Base-by-base conservation (phyloP, 1,140 invertebrate species). In the Macrostomum lignano region DNA sequence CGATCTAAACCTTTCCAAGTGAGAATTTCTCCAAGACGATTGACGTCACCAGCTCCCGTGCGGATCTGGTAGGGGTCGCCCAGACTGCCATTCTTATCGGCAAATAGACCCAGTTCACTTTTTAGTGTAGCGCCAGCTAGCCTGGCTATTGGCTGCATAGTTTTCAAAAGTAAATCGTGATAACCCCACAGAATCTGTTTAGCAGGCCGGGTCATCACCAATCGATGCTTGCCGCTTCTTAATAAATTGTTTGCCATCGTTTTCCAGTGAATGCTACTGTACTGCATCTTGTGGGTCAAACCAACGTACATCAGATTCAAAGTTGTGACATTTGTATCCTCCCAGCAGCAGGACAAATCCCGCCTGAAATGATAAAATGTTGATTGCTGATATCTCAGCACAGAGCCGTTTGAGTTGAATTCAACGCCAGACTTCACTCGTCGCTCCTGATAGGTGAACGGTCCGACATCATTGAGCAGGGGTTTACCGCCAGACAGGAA, bases 401-500 rank as follows among this genome's bases (percentile, higher is more conserved):
- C 44, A 2, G 52, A 55, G 15, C 39, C 45, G 31, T 55, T 52
- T 13, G 44, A 22, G 28, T 43, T 36, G 35, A 48, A 55, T 14
- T 31, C 46, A 1, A 58, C 43, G 29, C 57, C 45, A 1, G 44
- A 23, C 42, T 60, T 60, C 19, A 44, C 20, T 33, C 47, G 39
- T 15, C 40, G 32, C 33, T 57, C 51, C 21, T 46, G 44, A 43
- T 58, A 61, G 4, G 52, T 48, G 41, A 75, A 82, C 2, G 78
- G 77, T 2, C 76, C 75, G 31, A 78, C 57, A 52, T 84, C 73
- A 26, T 72, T 64, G 2, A 84, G 55, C 25, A 69, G 59, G 1
- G 77, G 76, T 49, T 76, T 79, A 10, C 32, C 48, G 25, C 71
- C 71, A 41, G 72, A 71, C 2, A 77, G 62, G 47, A 82, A 74